Conservation (phyloP, 1,140 invertebrate genomes). For the Saxidomus purpurata region DNA sequence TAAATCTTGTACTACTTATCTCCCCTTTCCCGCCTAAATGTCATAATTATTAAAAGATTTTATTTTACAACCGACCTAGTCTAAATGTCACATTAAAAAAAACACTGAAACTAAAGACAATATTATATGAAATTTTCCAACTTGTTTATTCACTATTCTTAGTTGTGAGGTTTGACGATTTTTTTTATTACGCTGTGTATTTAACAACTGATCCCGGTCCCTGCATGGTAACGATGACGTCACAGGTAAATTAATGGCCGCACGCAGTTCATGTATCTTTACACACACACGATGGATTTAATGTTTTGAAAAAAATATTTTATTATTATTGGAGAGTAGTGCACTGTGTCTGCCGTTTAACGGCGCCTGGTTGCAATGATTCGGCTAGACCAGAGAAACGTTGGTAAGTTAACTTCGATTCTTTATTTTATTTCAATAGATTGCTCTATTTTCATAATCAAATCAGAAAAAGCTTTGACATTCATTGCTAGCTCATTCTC, state of each 20-base stretch:
- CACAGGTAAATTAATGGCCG: conserved; percentile 65
- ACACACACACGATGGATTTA: conserved; percentile 19
- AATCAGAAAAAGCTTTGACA: too few species aligned
- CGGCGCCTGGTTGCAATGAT: conserved; percentile 46
- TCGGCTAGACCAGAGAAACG: conserved; percentile 55
- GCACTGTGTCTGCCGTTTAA: background rate
- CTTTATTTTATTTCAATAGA: too few species aligned
- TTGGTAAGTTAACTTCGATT: conserved; percentile 43
- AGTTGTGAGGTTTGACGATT: too few species aligned
- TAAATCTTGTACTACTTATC: background rate
- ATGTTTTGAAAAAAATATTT: conserved; percentile 12
- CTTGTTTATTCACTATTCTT: too few species aligned
- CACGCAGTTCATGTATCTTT: background rate
- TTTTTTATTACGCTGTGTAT: too few species aligned
- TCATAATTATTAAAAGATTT: background rate
- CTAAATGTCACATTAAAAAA: too few species aligned
- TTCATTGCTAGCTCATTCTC: too few species aligned
- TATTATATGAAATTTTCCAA: too few species aligned
- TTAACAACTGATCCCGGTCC: background rate
- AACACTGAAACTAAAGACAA: too few species aligned
- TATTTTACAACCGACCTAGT: too few species aligned
- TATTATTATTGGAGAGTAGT: background rate
- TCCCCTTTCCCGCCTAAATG: background rate
- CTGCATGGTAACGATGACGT: conserved; percentile 58
- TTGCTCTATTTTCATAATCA: too few species aligned